Conservation (phyloP, 35 echinoderm and acorn worm genomes). For the Antedon bifida region DNA sequence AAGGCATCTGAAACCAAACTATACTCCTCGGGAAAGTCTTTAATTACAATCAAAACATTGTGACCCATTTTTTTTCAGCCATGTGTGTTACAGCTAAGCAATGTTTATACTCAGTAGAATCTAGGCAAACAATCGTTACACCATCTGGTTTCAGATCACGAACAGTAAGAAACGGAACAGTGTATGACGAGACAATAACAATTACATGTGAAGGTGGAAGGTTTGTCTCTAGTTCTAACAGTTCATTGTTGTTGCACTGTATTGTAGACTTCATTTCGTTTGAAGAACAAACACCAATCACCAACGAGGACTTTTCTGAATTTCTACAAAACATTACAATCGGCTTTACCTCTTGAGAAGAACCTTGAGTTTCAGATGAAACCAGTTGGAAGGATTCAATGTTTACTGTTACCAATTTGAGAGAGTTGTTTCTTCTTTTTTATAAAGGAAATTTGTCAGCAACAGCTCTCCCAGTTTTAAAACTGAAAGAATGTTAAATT, state of each 20-base stretch:
- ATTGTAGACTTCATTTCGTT: not conserved
- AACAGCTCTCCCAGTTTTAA: not conserved
- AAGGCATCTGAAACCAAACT: not conserved
- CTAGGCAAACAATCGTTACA: not conserved
- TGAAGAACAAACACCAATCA: not conserved
- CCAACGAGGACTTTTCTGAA: not conserved
- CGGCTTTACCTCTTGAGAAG: not conserved
- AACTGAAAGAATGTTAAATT: not conserved
- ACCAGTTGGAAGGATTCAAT: not conserved
- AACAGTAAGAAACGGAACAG: not conserved
- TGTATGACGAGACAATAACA: not conserved
- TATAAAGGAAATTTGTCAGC: not conserved
- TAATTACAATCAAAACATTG: not conserved
- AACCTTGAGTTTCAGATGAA: not conserved
- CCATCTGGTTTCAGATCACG: not conserved
- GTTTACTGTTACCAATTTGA: not conserved
- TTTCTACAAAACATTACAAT: not conserved
- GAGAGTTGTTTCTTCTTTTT: too few species aligned
- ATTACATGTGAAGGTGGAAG: not conserved
- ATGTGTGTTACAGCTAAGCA: not conserved
- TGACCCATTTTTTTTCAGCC: not conserved
- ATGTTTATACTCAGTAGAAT: not conserved
- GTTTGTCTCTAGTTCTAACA: not conserved
- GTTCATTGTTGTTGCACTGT: not conserved
- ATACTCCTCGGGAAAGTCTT: not conserved